phyloP scores from a whole-genome alignment of 2,797 vertebrate genomes.

The Neosilurus mollespiculum region DNA sequence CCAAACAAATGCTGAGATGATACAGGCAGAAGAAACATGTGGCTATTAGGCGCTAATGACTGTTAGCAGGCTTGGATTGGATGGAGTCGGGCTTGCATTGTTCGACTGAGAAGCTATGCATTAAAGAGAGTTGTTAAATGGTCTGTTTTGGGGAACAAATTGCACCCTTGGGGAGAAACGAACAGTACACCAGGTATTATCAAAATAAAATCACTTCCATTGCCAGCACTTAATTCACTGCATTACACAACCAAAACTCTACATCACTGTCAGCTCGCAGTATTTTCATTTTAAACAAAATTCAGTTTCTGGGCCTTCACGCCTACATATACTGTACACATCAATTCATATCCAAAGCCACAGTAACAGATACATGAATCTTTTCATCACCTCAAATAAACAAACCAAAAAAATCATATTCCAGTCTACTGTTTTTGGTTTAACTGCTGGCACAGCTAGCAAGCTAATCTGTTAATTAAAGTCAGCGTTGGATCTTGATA shows the following conservation, averaged over 20 bases:
- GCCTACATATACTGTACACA: background rate
- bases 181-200: conserved; percentile 41
- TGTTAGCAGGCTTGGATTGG: conserved; percentile 19
- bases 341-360: background rate
- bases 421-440: background rate
- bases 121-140: conserved; percentile 39
- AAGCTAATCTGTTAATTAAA: background rate
- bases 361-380: background rate
- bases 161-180: conserved; percentile 32
- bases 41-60: conserved; percentile 27
- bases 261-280: background rate
- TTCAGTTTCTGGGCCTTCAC: background rate
- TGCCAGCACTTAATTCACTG: conserved; percentile 7
- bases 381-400: background rate
- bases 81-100: conserved; percentile 3
- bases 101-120: conserved; percentile 31
- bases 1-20: background rate
- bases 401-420: background rate
- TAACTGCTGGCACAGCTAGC: background rate
- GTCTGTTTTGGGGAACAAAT: conserved; percentile 38
- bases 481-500: background rate
- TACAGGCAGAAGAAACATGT: background rate
- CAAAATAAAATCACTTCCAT: conserved; percentile 30
- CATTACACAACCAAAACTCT: background rate
- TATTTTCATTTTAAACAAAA: background rate